Conservation (phyloP, 2,113 vertebrate genomes). For the Guaruba guarouba region DNA sequence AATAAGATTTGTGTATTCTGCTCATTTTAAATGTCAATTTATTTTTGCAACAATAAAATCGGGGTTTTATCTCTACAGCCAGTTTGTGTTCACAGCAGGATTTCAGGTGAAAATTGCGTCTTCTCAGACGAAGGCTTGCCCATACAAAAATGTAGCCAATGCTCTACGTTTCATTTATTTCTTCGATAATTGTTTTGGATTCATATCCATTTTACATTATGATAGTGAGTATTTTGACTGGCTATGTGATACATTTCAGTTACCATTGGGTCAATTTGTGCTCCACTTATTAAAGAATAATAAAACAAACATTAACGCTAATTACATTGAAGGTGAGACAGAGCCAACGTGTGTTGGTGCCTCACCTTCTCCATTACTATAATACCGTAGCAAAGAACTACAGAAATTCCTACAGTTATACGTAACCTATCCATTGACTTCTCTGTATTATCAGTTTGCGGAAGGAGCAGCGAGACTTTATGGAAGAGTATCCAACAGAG, state of each 20-base stretch:
- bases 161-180: neutral
- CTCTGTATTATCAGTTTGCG: neutral
- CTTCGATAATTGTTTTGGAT: neutral
- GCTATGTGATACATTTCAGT: neutral
- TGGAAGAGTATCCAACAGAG: neutral
- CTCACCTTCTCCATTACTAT: neutral
- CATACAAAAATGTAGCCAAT: neutral
- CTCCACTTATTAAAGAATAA: neutral
- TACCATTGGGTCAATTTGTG: neutral
- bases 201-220: neutral
- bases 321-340: neutral
- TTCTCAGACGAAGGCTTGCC: neutral
- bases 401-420: neutral
- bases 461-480: neutral
- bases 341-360: rapidly evolving
- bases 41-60: neutral
- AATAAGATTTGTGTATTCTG: neutral
- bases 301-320: neutral
- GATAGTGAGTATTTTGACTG: neutral
- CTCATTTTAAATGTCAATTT: neutral
- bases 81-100: neutral
- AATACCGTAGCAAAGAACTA: neutral
- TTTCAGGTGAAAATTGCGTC: neutral
- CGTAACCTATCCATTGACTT: neutral
- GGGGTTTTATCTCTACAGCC: neutral